Evolutionary conservation across 2,113 vertebrate genomes (phyloP).

Genomic region (Pardalotus punctatus): DNA sequence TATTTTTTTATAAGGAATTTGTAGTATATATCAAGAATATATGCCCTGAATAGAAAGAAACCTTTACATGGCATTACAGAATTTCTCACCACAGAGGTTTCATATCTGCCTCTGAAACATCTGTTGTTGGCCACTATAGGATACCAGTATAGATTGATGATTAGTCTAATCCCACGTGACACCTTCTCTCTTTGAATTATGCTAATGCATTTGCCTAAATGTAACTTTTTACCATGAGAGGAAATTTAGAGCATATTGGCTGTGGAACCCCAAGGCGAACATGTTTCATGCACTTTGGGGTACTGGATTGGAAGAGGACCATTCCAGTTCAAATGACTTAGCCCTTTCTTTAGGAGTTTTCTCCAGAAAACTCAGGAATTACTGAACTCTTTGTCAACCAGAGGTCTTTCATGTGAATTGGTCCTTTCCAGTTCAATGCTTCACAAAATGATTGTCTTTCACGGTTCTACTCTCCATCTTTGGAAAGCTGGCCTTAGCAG

Average conservation of each 20-base stretch:
- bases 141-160: slow-evolving; percentile 25
- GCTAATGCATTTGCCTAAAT: background rate
- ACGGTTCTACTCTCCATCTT: background rate
- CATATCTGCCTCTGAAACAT: slow-evolving; percentile 23
- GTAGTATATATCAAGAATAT: background rate
- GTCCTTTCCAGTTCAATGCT: background rate
- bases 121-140: slow-evolving; percentile 25
- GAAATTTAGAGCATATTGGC: slow-evolving; percentile 29
- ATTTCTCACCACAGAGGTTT: background rate
- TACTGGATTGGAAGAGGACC: background rate
- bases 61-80: background rate
- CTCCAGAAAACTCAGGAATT: background rate
- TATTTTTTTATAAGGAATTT: background rate
- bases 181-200: background rate
- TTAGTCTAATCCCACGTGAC: slow-evolving; percentile 13
- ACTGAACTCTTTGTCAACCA: background rate
- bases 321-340: background rate
- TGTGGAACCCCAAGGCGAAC: slow-evolving; percentile 1
- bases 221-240: background rate
- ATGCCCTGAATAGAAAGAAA: background rate
- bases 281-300: background rate
- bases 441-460: background rate
- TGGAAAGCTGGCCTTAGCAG: background rate
- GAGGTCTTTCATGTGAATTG: background rate
- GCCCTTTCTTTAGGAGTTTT: background rate